Evolutionary conservation across 2,797 vertebrate species (phyloP), one percentile per base, ranked within the genome.

Genomic region (Sebastes miniatus): DNA sequence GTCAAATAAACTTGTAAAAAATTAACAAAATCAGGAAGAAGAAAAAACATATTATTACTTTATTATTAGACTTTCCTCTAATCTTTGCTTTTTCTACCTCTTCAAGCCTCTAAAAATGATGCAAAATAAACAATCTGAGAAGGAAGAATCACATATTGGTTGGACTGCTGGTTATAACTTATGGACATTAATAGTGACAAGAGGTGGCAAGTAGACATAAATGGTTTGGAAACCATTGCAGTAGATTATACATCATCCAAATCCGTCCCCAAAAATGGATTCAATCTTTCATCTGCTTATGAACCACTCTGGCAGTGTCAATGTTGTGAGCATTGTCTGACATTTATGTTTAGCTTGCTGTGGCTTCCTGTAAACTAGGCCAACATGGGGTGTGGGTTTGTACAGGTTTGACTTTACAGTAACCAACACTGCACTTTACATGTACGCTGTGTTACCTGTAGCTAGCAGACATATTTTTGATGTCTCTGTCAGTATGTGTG

Each of bases 311-410:
- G 22, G 29, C 56, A 29, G 47, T 47, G 62, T 73, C 59, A 56
- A 27, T 65, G 69, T 63, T 65, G 75, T 57, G 58, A 56, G 57
- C 12, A 73, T 71, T 67, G 77, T 77, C 66, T 87, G 83, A 84
- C 77, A 85, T 86, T 89, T 80, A 54, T 57, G 57, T 83, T 82
- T 64, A 73, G 69, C 69, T 79, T 69, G 39, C 43, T 85, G 81
- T 82, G 76, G 80, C 83, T 90, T 89, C 85, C 87, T 90, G 69
- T 86, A 32, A 70, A 54, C 52, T 54, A 34, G 32, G 76, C 69
- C 74, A 54, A 47, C 65, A 74, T 39, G 73, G 52, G 70, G 56
- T 68, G 79, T 87, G 82, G 62, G 72, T 83, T 89, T 90, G 69
- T 80, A 39, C 36, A 71, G 39, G 25, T 74, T n/a, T 63, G 52